These are phyloP conservation scores for Operophtera brumata DNA, from an alignment of 2,888 invertebrate genomes.

Conservation along the genomic window DNA sequence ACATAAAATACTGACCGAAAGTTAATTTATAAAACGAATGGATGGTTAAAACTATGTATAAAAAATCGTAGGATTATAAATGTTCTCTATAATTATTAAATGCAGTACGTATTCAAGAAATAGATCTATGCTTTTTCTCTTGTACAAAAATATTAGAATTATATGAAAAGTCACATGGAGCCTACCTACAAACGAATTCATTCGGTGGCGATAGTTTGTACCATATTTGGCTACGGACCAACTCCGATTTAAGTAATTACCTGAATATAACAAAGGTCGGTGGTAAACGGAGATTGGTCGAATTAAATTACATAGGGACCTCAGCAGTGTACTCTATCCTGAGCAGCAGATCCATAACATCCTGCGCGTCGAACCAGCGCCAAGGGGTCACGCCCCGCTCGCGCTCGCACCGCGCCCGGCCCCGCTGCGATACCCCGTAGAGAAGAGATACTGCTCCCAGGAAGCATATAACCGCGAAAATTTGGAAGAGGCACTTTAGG, in stretches of 20 bases:
- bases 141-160: too few relatives aligned
- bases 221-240: too few relatives aligned
- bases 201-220: too few relatives aligned
- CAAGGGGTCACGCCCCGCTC: slow-evolving; percentile 51
- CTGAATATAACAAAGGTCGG: too few relatives aligned
- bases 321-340: slow-evolving; percentile 70
- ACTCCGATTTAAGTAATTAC: too few relatives aligned
- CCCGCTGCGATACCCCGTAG: slow-evolving; percentile 50
- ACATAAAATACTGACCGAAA: neutral
- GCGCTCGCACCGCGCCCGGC: slow-evolving; percentile 27
- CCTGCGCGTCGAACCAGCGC: slow-evolving; percentile 66
- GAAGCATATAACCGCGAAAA: slow-evolving; percentile 70
- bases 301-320: slow-evolving; percentile 61
- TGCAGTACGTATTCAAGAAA: too few relatives aligned
- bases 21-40: neutral
- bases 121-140: too few relatives aligned
- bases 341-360: slow-evolving; percentile 63
- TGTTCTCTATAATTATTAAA: too few relatives aligned
- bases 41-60: neutral
- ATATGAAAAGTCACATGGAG: too few relatives aligned
- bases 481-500: slow-evolving; percentile 65
- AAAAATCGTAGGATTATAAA: too few relatives aligned
- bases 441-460: slow-evolving; percentile 54
- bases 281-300: too few relatives aligned
- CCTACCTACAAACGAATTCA: too few relatives aligned